Evolutionary conservation across 53 echinoderm and acorn worm species (phyloP).

Genomic region (Actinopyga echinites): DNA sequence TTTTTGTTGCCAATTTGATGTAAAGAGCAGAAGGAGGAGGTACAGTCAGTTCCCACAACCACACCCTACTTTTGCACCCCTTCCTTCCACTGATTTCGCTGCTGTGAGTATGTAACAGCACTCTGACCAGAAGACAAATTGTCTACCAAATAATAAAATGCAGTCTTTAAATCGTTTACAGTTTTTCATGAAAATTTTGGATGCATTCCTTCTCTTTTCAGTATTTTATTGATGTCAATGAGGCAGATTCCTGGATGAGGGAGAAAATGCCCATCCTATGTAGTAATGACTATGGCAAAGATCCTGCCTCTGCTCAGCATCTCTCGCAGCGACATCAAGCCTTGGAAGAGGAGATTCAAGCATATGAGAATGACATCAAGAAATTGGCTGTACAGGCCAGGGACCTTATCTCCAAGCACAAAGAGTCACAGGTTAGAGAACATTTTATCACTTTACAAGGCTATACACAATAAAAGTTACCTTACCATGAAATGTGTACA

Average conservation of each 20-base stretch:
- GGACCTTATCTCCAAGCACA: conserved; percentile 5
- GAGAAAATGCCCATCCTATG: conserved; percentile 96
- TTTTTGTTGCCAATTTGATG: no score
- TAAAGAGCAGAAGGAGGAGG: no score
- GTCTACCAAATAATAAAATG: no score
- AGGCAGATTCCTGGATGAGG: conserved; percentile 99
- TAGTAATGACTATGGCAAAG: conserved; percentile 96
- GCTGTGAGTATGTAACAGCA: no score
- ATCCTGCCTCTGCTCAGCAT: conserved; percentile 74
- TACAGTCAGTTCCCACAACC: no score
- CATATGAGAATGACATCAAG: conserved; percentile 83
- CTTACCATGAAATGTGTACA: no score
- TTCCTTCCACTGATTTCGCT: no score
- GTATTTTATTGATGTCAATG: conserved; percentile 97
- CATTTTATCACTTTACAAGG: no score
- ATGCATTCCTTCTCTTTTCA: neutral
- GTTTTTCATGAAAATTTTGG: neutral
- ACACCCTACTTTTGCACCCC: no score
- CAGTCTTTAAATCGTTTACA: neutral
- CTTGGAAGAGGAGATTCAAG: conserved; percentile 85
- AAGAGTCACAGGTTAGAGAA: conserved; percentile 1
- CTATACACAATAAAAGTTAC: no score
- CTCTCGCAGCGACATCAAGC: conserved; percentile 78
- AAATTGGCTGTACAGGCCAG: conserved; percentile 69
- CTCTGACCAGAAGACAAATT: no score